phyloP scores from a whole-genome alignment of 2,888 invertebrate species.

The Microctonus aethiopoides region DNA sequence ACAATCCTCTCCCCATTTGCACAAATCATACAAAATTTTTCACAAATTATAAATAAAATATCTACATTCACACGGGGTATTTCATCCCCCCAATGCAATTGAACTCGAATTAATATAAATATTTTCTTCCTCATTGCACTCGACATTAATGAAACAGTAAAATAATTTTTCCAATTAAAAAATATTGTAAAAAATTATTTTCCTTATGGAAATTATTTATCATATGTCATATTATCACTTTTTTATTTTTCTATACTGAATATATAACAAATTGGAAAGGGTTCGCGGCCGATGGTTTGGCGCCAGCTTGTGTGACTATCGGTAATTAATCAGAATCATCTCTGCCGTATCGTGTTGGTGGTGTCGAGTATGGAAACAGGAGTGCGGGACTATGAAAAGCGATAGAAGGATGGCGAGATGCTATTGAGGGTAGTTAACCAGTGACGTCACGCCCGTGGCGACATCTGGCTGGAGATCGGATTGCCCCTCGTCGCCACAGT shows the following conservation, averaged over 20 bases:
- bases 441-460: constrained; percentile 67
- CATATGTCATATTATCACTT: background rate
- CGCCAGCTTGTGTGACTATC: constrained; percentile 67
- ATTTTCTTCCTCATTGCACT: no score
- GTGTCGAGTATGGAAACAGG: constrained; percentile 34
- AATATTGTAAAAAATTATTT: background rate
- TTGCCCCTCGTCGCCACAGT: constrained; percentile 13
- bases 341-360: constrained; percentile 59
- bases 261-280: constrained; percentile 1
- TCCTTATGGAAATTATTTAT: background rate
- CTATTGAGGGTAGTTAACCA: constrained; percentile 62
- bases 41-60: background rate
- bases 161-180: no score
- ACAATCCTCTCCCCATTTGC: constrained; percentile 32
- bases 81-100: no score
- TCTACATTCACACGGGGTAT: background rate
- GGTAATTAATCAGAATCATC: constrained; percentile 68
- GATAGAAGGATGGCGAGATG: constrained; percentile 18
- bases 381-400: background rate
- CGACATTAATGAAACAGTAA: no score
- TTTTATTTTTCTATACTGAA: background rate
- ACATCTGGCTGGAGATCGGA: constrained; percentile 60
- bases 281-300: constrained; percentile 44
- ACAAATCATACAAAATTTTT: constrained; percentile 27
- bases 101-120: no score